These are phyloP conservation scores for Antrozous pallidus DNA, from an alignment of 2,797 vertebrate genomes.

Conservation along the genomic window DNA sequence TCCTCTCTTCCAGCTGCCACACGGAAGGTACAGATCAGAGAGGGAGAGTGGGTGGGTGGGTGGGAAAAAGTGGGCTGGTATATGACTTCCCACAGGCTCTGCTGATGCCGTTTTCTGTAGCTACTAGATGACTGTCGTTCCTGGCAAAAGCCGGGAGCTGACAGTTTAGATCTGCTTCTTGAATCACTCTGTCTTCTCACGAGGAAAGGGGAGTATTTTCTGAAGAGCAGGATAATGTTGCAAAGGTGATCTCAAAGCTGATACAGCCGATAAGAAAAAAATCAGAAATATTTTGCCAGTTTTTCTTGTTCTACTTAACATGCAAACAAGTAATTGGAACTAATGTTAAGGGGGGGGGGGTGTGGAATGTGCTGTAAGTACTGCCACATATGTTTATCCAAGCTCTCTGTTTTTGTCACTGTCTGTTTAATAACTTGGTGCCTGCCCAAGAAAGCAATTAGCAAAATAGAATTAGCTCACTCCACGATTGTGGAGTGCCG, in stretches of 20 bases:
- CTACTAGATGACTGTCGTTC: constrained; percentile 63
- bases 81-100: constrained; percentile 63
- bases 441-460: constrained; percentile 63
- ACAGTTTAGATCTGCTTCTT: constrained; percentile 65
- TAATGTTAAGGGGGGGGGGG: neutral
- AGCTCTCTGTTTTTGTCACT: neutral
- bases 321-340: constrained; percentile 45
- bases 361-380: neutral
- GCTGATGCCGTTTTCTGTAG: constrained; percentile 69
- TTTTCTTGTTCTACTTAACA: neutral
- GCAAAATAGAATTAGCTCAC: neutral
- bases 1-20: constrained; percentile 95
- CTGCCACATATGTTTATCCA: neutral
- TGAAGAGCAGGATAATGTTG: neutral
- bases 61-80: constrained; percentile 72
- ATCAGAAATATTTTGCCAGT: constrained; percentile 15
- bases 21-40: constrained; percentile 91
- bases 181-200: constrained; percentile 50
- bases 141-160: constrained; percentile 56
- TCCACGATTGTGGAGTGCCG: neutral
- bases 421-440: constrained; percentile 49
- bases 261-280: neutral
- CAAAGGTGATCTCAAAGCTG: constrained; percentile 51
- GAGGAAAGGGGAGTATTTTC: constrained; percentile 49
- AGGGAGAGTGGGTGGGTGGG: constrained; percentile 73